These are phyloP conservation scores for Vulpes lagopus DNA, from an alignment of 2,113 vertebrate genomes.

Conservation along the genomic window DNA sequence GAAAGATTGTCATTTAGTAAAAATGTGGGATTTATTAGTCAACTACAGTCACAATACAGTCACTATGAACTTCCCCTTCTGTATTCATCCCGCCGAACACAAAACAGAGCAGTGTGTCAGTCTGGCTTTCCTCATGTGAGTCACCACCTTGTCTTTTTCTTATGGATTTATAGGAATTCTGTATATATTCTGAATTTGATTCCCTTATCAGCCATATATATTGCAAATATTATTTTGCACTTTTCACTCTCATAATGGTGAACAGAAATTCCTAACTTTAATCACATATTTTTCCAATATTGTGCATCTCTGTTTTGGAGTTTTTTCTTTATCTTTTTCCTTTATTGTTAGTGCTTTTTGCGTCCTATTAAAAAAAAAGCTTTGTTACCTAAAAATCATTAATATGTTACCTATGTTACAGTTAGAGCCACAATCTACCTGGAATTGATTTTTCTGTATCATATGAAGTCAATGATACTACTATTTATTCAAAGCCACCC, in stretches of 20 bases:
- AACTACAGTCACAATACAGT: constrained; percentile 93
- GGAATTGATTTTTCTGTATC: background rate
- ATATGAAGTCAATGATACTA: background rate
- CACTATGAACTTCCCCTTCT: constrained; percentile 89
- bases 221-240: background rate
- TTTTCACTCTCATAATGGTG: background rate
- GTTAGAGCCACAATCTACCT: background rate
- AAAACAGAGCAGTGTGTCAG: constrained; percentile 87
- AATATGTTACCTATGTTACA: background rate
- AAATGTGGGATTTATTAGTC: constrained; percentile 80
- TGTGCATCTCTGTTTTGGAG: background rate
- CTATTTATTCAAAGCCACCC: background rate
- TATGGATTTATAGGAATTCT: background rate
- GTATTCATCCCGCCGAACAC: constrained; percentile 96
- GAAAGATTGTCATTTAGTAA: constrained; percentile 31
- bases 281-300: background rate
- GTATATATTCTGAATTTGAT: background rate
- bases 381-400: background rate
- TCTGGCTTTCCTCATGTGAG: background rate
- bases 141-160: background rate
- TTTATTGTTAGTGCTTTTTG: background rate
- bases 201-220: background rate
- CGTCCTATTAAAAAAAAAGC: background rate
- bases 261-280: background rate
- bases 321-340: background rate